phyloP scores from a whole-genome alignment of 37 sponge, comb jelly and placozoan genomes.

The Beroe ovata region DNA sequence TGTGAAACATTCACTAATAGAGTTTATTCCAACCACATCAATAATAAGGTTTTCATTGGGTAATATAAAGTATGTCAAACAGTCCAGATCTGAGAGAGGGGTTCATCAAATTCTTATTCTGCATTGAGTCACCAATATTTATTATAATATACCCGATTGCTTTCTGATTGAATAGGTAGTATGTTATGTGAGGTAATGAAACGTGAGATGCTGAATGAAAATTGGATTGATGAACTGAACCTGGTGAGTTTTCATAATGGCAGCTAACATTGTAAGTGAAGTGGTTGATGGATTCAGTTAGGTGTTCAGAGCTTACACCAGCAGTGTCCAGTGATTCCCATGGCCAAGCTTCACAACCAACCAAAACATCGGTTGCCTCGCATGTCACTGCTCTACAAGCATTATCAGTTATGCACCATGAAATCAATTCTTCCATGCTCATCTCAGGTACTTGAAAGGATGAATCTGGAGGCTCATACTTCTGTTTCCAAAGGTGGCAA shows the following conservation, averaged over 20 bases:
- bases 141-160: too few relatives aligned
- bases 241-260: background rate
- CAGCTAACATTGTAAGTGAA: background rate
- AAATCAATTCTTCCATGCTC: background rate
- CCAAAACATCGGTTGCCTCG: background rate
- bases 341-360: background rate
- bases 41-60: too few relatives aligned
- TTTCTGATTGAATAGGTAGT: too few relatives aligned
- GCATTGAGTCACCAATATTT: too few relatives aligned
- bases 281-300: background rate
- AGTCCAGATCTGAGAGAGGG: too few relatives aligned
- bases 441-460: background rate
- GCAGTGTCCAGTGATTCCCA: background rate
- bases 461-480: background rate
- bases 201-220: too few relatives aligned
- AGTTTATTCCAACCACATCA: too few relatives aligned
- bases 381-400: background rate
- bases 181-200: too few relatives aligned
- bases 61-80: too few relatives aligned
- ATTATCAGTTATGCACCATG: background rate
- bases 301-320: background rate
- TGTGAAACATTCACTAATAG: too few relatives aligned
- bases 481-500: background rate
- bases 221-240: too few relatives aligned
- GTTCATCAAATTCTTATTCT: too few relatives aligned